A percentile compares a stretch with the other conserved stretches of the same genome.
phyloP scores from a whole-genome alignment of 2,113 vertebrate species.

The Thomomys bottae region DNA sequence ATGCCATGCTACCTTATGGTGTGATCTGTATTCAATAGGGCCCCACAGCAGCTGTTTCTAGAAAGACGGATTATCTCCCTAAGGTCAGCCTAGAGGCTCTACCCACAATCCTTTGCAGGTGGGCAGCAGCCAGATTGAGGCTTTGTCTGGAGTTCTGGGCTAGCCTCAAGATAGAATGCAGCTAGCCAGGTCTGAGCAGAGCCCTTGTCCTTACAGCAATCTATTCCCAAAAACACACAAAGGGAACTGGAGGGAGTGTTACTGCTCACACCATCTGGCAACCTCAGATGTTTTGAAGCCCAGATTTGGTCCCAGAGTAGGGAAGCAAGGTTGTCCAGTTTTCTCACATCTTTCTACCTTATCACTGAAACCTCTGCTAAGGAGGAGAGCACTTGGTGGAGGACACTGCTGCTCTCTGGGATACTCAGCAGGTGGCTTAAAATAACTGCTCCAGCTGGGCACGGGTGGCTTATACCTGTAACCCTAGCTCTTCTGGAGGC shows the following conservation, averaged over 20 bases:
- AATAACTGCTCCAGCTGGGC: too few relatives aligned
- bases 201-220: not conserved
- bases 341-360: too few relatives aligned
- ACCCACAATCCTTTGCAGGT: not conserved
- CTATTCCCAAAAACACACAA: not conserved
- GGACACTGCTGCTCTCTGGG: not conserved
- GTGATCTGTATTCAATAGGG: not conserved
- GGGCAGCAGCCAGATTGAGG: not conserved
- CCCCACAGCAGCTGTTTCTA: not conserved
- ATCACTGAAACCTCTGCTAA: not conserved
- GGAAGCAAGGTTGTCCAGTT: accelerated
- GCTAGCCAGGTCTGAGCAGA: not conserved
- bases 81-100: not conserved
- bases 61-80: not conserved
- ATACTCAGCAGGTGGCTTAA: not conserved
- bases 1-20: not conserved
- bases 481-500: too few relatives aligned
- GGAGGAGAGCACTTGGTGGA: too few relatives aligned
- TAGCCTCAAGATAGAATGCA: too few relatives aligned
- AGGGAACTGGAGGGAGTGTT: too few relatives aligned
- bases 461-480: too few relatives aligned
- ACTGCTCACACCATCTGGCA: not conserved
- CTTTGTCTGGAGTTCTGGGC: too few relatives aligned
- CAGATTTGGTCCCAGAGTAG: not conserved
- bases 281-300: not conserved